phyloP scores from a whole-genome alignment of 2,113 vertebrate species.

The Edolisoma coerulescens region DNA sequence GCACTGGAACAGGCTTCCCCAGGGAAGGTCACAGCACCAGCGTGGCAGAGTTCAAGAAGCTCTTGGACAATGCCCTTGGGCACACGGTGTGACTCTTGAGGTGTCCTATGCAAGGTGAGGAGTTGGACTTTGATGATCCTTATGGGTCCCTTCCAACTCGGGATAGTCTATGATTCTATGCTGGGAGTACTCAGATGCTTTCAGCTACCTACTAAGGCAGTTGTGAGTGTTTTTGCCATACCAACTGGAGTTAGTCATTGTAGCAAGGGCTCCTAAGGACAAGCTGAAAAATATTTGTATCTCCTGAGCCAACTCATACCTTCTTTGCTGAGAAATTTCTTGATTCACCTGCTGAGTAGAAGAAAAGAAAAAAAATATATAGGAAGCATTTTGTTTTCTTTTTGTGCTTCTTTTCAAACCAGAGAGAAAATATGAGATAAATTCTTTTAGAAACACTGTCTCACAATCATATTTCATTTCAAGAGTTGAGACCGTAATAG shows the following conservation, averaged over 20 bases:
- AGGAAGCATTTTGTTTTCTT: background rate
- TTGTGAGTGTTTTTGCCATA: background rate
- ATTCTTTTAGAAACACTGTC: background rate
- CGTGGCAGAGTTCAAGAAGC: background rate
- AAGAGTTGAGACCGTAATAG: background rate
- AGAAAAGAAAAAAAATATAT: background rate
- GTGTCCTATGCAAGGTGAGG: background rate
- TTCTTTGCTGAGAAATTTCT: background rate
- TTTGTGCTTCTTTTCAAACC: background rate
- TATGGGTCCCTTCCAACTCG: background rate
- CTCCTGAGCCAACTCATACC: background rate
- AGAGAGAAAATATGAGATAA: background rate
- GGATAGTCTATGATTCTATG: background rate
- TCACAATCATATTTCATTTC: background rate
- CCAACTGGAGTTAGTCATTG: background rate
- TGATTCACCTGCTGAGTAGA: background rate
- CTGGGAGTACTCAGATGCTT: background rate
- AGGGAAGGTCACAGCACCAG: background rate
- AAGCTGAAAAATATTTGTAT: background rate
- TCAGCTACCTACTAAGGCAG: background rate
- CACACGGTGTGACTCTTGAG: background rate
- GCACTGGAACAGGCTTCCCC: background rate
- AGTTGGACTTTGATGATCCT: accelerated
- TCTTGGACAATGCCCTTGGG: accelerated
- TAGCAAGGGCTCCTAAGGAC: background rate